Base-by-base conservation (phyloP, 2,113 vertebrate species). In the Puffinus mauretanicus region DNA sequence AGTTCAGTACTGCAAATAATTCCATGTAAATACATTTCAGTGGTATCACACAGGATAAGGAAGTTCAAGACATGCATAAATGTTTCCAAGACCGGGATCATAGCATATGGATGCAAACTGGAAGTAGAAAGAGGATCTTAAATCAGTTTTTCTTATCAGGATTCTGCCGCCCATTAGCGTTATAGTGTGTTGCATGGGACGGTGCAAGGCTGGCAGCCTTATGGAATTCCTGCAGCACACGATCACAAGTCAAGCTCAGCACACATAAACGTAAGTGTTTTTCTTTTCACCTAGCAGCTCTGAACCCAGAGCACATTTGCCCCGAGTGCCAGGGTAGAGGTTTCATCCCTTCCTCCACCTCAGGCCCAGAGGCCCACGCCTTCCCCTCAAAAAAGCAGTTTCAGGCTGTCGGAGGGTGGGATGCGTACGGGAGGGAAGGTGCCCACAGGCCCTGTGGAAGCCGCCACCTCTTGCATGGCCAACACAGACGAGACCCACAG, bases 181-280 rank as follows among this genome's bases (percentile, higher is more conserved):
- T 46, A 4, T 0, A 36, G 17, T 0, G 7, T 19, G 10, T 3
- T 34, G 11, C 14, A 24, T 0, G 2, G 60, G 40, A 29, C 10
- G 1, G 7, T 2, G 16, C 20, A 2, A 88, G 57, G 9, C 58
- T 8, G 51, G 36, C 75, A 60, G 58, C 67, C 54, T 66, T 42
- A 16, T 5, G 2, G 64, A 57, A 38, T 32, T 60, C 49, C 57
- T 44, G 42, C 42, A 52, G 47, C 27, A 32, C 22, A 38, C 42
- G n/a, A 24, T 52, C 71, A n/a, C 25, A 16, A 36, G 32, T 3
- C 75, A 47, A 47, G 40, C 18, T 47, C 61, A 11, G 24, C 2
- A 24, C 21, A 19, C 25, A 16, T 4, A 54, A 51, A 47, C 2
- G 2, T 2, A 10, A 16, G 16, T 6, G 24, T 24, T 51, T 67